phyloP scores from a whole-genome alignment of 2,113 vertebrate species.

The Azemiops feae region DNA sequence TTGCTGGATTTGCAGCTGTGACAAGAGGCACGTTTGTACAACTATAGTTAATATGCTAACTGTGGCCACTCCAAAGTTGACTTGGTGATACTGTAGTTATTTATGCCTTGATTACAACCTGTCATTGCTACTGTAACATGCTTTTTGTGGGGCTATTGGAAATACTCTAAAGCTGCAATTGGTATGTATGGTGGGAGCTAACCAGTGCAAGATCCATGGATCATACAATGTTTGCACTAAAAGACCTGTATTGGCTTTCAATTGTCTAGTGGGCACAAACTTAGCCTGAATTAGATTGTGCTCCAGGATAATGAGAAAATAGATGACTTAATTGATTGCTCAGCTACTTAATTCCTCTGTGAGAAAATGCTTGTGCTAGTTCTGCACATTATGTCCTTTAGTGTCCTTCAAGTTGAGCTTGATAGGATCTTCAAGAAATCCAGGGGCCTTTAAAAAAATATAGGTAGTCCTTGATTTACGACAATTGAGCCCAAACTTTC shows the following conservation, averaged over 20 bases:
- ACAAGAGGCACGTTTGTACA: background rate
- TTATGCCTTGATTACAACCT: background rate
- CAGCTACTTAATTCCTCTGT: background rate
- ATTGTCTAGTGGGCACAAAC: background rate
- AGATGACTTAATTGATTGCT: background rate
- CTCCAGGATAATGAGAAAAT: constrained; percentile 15
- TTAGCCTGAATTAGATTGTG: background rate
- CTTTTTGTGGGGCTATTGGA: background rate
- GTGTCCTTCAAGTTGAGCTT: background rate
- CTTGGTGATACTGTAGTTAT: background rate
- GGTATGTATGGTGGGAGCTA: background rate
- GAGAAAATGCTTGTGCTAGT: background rate
- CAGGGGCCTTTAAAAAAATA: background rate
- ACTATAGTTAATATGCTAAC: background rate
- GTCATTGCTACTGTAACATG: background rate
- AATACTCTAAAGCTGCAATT: background rate
- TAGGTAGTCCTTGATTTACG: background rate
- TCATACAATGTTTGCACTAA: background rate
- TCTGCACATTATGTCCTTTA: background rate
- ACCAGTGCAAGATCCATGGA: background rate
- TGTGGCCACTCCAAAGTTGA: background rate
- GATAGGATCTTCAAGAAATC: background rate
- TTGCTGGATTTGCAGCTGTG: background rate
- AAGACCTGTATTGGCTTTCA: background rate
- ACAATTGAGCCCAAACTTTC: background rate